Evolutionary conservation across 2,113 vertebrate genomes (phyloP).

Genomic region (Galeopterus variegatus): DNA sequence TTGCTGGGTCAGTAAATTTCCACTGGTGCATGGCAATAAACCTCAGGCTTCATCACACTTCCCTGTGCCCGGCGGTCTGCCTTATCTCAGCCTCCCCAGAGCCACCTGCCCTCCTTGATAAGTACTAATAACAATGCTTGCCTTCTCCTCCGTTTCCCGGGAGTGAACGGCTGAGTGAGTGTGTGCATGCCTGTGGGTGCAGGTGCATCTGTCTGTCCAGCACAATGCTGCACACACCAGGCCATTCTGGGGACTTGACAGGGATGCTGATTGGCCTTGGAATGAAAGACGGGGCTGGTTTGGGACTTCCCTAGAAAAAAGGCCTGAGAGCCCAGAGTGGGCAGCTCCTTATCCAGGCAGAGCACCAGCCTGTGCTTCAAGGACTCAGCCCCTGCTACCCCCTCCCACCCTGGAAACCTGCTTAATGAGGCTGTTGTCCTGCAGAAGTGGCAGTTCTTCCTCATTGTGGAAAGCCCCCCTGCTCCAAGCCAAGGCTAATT

Average conservation of each 20-base stretch:
- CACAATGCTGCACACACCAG: neutral
- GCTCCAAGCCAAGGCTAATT: neutral
- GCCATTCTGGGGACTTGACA: neutral
- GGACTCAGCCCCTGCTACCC: neutral
- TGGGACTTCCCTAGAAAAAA: neutral
- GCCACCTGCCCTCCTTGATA: constrained; percentile 77
- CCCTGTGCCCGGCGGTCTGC: neutral
- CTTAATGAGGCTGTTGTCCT: neutral
- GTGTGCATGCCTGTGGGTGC: neutral
- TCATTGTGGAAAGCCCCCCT: neutral
- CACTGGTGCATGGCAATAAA: constrained; percentile 63
- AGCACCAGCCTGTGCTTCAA: neutral
- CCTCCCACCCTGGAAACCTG: neutral
- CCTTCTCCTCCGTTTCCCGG: neutral
- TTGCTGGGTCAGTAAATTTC: constrained; percentile 80
- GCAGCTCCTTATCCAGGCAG: neutral
- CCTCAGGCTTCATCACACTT: constrained; percentile 43
- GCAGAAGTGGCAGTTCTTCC: neutral
- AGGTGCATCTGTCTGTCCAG: neutral
- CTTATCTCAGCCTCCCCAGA: constrained; percentile 69
- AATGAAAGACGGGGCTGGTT: neutral
- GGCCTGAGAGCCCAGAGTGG: neutral
- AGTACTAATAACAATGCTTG: constrained; percentile 44
- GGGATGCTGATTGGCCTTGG: neutral
- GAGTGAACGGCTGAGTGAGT: neutral